Evolutionary conservation across 2,113 vertebrate species (phyloP), one percentile per base, ranked within the genome.

Genomic region (Fregetta grallaria): DNA sequence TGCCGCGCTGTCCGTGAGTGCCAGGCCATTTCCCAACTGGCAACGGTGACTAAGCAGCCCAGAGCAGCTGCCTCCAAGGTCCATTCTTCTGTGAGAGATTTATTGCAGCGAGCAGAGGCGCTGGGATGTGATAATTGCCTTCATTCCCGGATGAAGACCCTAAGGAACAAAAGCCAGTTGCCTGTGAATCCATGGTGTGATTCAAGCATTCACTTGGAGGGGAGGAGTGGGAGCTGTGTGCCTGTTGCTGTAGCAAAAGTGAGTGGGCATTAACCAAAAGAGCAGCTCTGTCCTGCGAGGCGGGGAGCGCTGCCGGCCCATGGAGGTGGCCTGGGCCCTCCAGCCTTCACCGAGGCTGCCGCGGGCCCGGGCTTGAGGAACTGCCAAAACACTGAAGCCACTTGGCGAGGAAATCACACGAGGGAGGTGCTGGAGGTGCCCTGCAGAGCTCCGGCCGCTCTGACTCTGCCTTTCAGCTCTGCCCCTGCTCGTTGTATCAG

Each of bases 131-230:
- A 32, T 88, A 96, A 97, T 72, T 73, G 91, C 88, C 91, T 87
- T 81, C 88, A 52, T 96, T 96, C 95, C 58, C 86, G 52, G 95
- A 90, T 76, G 0, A 80, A 92, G 90, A 76, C 79, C 79, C 95
- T 26, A 52, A 21, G 22, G 63, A 92, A 98, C 97, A 98, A 98
- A 96, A 96, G 94, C 40, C 91, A 89, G 94, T 97, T 97, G 95
- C 96, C 94, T 6, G 72, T 68, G 82, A 93, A 78, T 94, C 93
- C 91, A 8, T 76, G 88, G 82, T 45, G 91, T 74, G 95, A 96
- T 71, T 75, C 95, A 94, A 94, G 77, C 86, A 97, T 97, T 63
- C 38, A 3, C 42, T n/a, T 15, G 76, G 66, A 71, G 13, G n/a
- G 84, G 88, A 93, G 83, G 88, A 96, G 78, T 23, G 86, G 92